These are phyloP conservation scores for Emmelina monodactyla DNA, from an alignment of 2,888 invertebrate species.

Conservation along the genomic window DNA sequence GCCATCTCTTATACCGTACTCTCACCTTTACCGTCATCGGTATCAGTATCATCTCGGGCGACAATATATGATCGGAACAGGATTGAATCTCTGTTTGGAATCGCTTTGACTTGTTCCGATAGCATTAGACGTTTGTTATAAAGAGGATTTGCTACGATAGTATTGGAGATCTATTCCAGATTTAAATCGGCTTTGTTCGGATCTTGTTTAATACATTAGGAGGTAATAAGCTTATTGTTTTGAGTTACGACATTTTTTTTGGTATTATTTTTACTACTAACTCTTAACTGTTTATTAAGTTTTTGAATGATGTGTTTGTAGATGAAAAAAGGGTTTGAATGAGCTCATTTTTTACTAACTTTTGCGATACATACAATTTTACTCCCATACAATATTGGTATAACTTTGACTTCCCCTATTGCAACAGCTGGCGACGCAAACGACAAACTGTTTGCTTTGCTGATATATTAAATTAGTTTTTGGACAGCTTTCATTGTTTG, in stretches of 20 bases:
- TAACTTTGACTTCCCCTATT: conserved; percentile 21
- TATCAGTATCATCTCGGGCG: conserved; percentile 57
- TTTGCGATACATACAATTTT: too few relatives aligned
- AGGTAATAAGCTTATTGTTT: too few relatives aligned
- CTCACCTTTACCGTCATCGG: conserved; percentile 27
- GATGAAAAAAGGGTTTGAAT: too few relatives aligned
- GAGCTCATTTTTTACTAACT: too few relatives aligned
- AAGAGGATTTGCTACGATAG: conserved; percentile 18
- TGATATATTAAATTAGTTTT: conserved; percentile 34
- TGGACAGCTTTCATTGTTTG: conserved; percentile 24
- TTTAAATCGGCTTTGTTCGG: too few relatives aligned
- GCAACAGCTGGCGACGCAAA: conserved; percentile 37
- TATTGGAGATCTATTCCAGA: too few relatives aligned
- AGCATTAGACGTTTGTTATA: conserved; percentile 37
- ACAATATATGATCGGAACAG: conserved; percentile 60
- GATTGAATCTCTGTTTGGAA: conserved; percentile 38
- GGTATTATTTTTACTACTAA: too few relatives aligned
- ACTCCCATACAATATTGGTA: neutral
- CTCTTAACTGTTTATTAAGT: too few relatives aligned
- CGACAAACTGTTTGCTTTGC: conserved; percentile 35
- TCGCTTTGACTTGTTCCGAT: conserved; percentile 49
- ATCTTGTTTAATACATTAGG: too few relatives aligned
- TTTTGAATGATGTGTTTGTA: too few relatives aligned
- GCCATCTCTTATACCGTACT: neutral
- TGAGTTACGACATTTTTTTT: too few relatives aligned